phyloP scores from a whole-genome alignment of 1,140 invertebrate species.

The Lepidostoma basale region DNA sequence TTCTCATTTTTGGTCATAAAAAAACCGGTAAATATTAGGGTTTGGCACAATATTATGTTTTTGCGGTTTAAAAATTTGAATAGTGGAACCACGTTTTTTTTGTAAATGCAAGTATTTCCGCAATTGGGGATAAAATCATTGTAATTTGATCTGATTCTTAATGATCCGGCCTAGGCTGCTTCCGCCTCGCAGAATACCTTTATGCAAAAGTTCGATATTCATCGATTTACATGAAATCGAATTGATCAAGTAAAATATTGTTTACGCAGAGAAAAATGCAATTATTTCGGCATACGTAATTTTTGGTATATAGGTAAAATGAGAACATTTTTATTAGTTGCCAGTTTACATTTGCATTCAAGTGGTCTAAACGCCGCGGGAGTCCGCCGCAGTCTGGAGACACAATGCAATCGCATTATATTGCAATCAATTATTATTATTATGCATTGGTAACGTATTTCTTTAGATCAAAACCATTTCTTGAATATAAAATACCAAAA shows the following conservation, averaged over 20 bases:
- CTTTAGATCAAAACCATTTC: slow-evolving; percentile 4
- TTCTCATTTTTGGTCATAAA: too few species aligned
- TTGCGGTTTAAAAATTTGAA: too few species aligned
- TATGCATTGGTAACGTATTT: slow-evolving; percentile 12
- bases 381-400: background rate
- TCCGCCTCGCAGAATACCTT: slow-evolving; percentile 28
- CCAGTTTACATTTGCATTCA: background rate
- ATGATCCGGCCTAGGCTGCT: slow-evolving; percentile 29
- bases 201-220: slow-evolving; percentile 17
- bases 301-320: background rate
- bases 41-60: too few species aligned
- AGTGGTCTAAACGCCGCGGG: background rate
- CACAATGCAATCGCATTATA: slow-evolving; percentile 16
- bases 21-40: too few species aligned
- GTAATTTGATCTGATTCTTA: slow-evolving; percentile 38
- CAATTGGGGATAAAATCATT: slow-evolving; percentile 25
- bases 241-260: background rate
- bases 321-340: background rate
- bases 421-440: slow-evolving; percentile 16
- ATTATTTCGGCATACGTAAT: background rate
- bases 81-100: slow-evolving; percentile 6
- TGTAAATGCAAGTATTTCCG: slow-evolving; percentile 33
- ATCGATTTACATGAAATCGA: background rate
- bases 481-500: too few species aligned
- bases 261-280: background rate